These are phyloP conservation scores for Nephrotoma flavescens DNA, from an alignment of 2,888 invertebrate species.

Conservation along the genomic window DNA sequence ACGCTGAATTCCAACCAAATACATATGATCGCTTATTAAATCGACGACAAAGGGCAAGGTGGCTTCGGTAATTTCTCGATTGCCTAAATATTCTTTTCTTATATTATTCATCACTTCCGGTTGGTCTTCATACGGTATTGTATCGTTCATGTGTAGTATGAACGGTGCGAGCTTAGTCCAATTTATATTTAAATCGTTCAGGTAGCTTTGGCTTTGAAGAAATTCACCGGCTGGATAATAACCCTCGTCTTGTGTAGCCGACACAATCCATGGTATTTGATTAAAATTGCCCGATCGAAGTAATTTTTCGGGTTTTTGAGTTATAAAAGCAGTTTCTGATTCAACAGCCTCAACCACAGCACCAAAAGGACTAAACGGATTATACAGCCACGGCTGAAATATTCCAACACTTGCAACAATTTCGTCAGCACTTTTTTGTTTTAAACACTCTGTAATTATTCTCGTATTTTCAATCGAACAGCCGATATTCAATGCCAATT, in stretches of 20 bases:
- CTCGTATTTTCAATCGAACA: conserved; percentile 40
- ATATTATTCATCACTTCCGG: conserved; percentile 35
- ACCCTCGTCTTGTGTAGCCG: conserved; percentile 56
- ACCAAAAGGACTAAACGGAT: conserved; percentile 57
- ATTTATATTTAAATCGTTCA: conserved; percentile 37
- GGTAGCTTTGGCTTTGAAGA: conserved; percentile 28
- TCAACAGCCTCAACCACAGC: conserved; percentile 46
- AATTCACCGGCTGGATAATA: conserved; percentile 45
- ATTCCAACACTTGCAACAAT: conserved; percentile 36
- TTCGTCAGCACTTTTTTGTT: conserved; percentile 40
- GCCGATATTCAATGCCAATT: conserved; percentile 43
- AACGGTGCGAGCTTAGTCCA: conserved; percentile 46
- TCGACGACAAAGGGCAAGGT: conserved; percentile 30
- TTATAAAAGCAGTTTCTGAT: conserved; percentile 43
- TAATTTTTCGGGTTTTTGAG: conserved; percentile 46
- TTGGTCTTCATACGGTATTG: conserved; percentile 34
- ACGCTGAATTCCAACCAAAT: conserved; percentile 41
- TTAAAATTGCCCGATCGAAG: conserved; percentile 42
- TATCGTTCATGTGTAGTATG: conserved; percentile 46
- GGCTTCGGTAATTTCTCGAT: conserved; percentile 34
- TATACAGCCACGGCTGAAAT: conserved; percentile 38
- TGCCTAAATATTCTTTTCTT: conserved; percentile 39
- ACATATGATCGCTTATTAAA: conserved; percentile 50
- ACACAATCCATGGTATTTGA: conserved; percentile 54
- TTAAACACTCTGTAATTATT: conserved; percentile 48